phyloP scores from a whole-genome alignment of 2,797 vertebrate genomes.

The Argya squamiceps region DNA sequence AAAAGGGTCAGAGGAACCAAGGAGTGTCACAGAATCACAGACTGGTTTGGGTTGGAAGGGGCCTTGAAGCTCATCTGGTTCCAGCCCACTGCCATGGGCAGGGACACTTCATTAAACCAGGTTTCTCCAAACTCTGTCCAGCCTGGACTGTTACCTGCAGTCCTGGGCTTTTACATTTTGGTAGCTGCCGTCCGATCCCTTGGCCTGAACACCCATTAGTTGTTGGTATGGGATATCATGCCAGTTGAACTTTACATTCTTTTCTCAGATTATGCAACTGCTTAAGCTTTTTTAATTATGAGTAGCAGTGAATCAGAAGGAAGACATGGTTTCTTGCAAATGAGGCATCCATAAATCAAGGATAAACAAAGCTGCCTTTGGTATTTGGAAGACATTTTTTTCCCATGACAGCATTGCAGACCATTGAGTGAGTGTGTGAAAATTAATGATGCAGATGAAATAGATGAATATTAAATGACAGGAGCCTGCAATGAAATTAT shows the following conservation, averaged over 20 bases:
- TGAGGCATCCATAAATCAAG: background rate
- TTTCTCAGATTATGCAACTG: background rate
- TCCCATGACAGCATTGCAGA: background rate
- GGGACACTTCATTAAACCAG: no score
- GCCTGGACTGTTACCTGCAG: background rate
- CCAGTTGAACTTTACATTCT: background rate
- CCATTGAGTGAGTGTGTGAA: background rate
- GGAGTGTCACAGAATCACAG: background rate
- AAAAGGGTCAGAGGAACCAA: background rate
- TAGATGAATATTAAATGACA: background rate
- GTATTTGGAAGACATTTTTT: background rate
- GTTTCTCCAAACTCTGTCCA: background rate
- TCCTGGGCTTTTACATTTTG: accelerated
- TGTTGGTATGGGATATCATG: background rate
- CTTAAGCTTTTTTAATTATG: background rate
- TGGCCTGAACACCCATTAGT: background rate
- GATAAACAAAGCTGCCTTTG: background rate
- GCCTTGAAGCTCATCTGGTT: background rate
- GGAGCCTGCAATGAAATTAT: background rate
- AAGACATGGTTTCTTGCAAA: background rate
- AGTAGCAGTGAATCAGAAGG: background rate
- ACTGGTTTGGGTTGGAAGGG: background rate
- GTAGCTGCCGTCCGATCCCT: background rate
- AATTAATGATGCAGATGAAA: constrained; percentile 2
- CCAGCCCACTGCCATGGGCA: background rate